Evolutionary conservation across 2,797 vertebrate species (phyloP).

Genomic region (Clamator glandarius): DNA sequence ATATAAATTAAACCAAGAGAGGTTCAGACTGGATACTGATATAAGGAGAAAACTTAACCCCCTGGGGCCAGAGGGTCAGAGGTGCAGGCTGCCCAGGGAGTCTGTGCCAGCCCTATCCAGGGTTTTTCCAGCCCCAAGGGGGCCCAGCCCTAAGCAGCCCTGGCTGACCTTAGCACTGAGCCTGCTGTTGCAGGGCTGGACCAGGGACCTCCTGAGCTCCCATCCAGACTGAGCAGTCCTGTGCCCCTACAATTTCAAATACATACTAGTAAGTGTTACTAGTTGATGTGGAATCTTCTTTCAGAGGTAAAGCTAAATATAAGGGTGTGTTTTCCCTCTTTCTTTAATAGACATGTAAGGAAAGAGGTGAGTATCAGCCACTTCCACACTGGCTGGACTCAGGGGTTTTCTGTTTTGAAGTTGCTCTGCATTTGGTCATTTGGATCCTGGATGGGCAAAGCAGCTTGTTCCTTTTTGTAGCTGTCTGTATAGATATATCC

Average conservation of each 20-base stretch:
- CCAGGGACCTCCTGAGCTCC: fast-evolving
- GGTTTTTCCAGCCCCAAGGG: fast-evolving
- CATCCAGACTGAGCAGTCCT: not conserved
- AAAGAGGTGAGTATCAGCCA: not conserved
- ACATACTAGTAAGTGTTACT: not conserved
- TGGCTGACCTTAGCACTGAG: fast-evolving
- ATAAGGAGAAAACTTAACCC: not conserved
- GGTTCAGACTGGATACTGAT: not conserved
- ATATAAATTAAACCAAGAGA: not conserved
- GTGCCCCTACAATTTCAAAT: not conserved
- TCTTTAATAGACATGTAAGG: not conserved
- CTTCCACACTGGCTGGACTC: not conserved
- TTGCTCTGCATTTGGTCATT: not conserved
- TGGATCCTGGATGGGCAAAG: not conserved
- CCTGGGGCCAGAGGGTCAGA: fast-evolving
- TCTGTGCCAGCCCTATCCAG: fast-evolving
- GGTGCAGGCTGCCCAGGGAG: not conserved
- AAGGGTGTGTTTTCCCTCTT: fast-evolving
- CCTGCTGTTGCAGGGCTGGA: fast-evolving
- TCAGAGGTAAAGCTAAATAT: not conserved
- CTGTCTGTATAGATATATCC: not conserved
- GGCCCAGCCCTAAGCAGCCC: not conserved
- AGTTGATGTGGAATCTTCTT: not conserved
- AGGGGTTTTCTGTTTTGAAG: not conserved
- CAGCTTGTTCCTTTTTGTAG: not conserved